phyloP scores from a whole-genome alignment of 2,888 invertebrate species.

The Ptychoptera contaminata region DNA sequence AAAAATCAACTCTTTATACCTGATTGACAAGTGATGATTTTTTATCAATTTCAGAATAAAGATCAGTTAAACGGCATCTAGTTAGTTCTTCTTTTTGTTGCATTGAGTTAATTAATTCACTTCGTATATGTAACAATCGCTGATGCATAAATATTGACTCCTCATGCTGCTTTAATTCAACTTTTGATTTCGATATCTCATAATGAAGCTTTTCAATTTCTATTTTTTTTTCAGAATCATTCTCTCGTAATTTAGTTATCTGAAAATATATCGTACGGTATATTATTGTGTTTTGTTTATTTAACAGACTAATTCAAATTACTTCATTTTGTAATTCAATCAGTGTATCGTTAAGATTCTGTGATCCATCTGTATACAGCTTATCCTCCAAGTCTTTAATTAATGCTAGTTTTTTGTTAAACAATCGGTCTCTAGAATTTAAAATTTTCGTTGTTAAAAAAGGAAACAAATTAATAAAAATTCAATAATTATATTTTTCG shows the following conservation, averaged over 20 bases:
- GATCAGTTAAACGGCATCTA: slow-evolving; percentile 16
- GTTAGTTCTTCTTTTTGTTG: slow-evolving; percentile 19
- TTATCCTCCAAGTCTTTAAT: slow-evolving; percentile 9
- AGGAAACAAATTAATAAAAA: too few relatives aligned
- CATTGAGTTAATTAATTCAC: slow-evolving; percentile 19
- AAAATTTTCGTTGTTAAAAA: background rate
- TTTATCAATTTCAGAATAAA: slow-evolving; percentile 16
- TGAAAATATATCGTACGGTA: slow-evolving; percentile 1
- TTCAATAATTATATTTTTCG: too few relatives aligned
- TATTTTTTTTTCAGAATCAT: slow-evolving; percentile 13
- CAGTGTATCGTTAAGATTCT: slow-evolving; percentile 6
- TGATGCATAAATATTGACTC: slow-evolving; percentile 18
- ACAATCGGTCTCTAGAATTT: slow-evolving; percentile 6
- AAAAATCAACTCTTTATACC: slow-evolving; percentile 9
- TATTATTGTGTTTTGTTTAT: background rate
- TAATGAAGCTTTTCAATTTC: slow-evolving; percentile 16
- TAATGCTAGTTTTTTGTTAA: slow-evolving; percentile 5
- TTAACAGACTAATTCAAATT: background rate
- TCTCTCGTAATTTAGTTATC: slow-evolving; percentile 8
- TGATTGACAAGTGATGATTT: slow-evolving; percentile 12
- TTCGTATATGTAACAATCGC: slow-evolving; percentile 18
- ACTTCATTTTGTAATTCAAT: slow-evolving; percentile 9
- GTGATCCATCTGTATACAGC: slow-evolving; percentile 2
- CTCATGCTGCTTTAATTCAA: slow-evolving; percentile 15
- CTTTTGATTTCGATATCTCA: slow-evolving; percentile 14